Conservation (phyloP, 2,888 invertebrate species). For the Bedellia somnulentella region DNA sequence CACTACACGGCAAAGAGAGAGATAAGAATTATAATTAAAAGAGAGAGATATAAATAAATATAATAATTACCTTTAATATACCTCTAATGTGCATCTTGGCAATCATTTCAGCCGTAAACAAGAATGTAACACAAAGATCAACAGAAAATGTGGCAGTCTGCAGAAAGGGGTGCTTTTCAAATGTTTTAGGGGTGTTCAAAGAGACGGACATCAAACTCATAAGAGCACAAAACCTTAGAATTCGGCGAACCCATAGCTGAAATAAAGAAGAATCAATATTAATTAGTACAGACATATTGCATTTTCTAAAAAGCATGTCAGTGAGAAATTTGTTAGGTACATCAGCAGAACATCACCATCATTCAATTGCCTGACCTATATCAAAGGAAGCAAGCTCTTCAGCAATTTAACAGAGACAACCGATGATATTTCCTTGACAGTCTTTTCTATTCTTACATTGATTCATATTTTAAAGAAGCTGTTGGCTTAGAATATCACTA, state of each 20-base stretch:
- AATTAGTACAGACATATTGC: background rate
- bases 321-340: no score
- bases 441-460: no score
- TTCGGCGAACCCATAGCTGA: constrained; percentile 84
- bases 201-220: constrained; percentile 95
- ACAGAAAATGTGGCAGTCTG: constrained; percentile 89
- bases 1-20: no score
- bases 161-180: constrained; percentile 83
- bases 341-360: no score
- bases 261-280: constrained; percentile 27
- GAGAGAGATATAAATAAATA: background rate
- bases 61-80: constrained; percentile 70
- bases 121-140: constrained; percentile 86
- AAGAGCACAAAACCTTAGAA: constrained; percentile 88
- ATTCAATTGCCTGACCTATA: no score
- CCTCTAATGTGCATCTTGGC: constrained; percentile 98
- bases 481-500: no score
- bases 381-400: no score
- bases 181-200: constrained; percentile 96
- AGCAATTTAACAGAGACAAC: no score
- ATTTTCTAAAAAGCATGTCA: background rate
- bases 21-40: no score
- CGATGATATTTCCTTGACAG: no score
- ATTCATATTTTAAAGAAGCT: no score
- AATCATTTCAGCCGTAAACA: constrained; percentile 98